phyloP scores from a whole-genome alignment of 1,140 invertebrate species.

The Lineus longissimus region DNA sequence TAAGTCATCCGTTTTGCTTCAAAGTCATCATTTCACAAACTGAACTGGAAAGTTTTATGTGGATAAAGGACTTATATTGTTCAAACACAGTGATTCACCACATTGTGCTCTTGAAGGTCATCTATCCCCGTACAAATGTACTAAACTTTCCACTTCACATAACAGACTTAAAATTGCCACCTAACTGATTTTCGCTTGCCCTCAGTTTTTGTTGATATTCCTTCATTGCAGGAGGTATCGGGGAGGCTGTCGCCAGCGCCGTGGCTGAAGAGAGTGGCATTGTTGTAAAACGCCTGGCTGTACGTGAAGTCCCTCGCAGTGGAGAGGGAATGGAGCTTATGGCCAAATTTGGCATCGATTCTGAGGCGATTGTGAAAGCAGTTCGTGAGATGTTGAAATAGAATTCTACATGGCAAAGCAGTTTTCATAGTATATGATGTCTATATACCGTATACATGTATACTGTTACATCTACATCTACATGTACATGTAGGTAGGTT shows the following conservation, averaged over 20 bases:
- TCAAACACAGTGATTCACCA: no score
- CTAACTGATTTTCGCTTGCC: no score
- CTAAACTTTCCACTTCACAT: no score
- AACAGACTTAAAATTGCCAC: no score
- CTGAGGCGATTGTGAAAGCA: constrained; percentile 72
- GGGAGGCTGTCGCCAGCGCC: constrained; percentile 86
- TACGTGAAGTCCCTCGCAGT: constrained; percentile 84
- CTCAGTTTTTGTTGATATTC: no score
- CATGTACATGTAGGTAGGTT: no score
- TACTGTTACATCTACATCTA: no score
- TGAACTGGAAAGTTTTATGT: not conserved
- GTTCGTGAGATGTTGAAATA: constrained; percentile 44
- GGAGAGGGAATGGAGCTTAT: constrained; percentile 81
- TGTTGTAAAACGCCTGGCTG: constrained; percentile 78
- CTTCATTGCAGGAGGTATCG: constrained; percentile 86
- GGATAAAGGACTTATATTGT: not conserved
- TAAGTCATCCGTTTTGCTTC: not conserved
- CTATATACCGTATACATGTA: no score
- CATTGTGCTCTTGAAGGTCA: no score
- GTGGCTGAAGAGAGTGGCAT: constrained; percentile 70
- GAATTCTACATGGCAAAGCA: no score
- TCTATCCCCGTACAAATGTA: no score
- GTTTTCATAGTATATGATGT: no score
- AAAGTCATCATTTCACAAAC: not conserved
- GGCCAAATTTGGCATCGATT: constrained; percentile 83